phyloP scores from a whole-genome alignment of 1,140 invertebrate species.

The Frieseomelitta varia region DNA sequence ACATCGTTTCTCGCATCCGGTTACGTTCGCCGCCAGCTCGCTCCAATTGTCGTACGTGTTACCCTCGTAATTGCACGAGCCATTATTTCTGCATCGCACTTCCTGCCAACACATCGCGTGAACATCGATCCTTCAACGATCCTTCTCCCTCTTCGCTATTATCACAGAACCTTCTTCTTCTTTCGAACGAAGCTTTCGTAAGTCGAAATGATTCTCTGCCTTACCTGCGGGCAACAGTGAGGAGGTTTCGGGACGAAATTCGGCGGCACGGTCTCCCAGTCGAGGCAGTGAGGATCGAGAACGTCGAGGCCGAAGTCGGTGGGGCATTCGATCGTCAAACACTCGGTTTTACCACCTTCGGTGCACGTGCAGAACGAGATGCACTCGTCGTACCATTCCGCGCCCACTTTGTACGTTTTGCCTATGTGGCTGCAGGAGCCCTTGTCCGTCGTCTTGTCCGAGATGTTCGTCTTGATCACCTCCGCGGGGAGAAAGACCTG shows the following conservation, averaged over 20 bases:
- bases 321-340: constrained; percentile 91
- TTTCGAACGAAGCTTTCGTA: too few relatives aligned
- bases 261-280: constrained; percentile 91
- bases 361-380: constrained; percentile 87
- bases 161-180: background rate
- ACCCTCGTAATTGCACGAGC: constrained; percentile 88
- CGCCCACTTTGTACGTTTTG: constrained; percentile 82
- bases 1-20: constrained; percentile 92
- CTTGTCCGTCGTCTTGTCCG: constrained; percentile 74
- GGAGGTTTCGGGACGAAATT: constrained; percentile 88
- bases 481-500: constrained; percentile 76
- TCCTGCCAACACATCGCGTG: constrained; percentile 75
- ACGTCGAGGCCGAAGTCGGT: constrained; percentile 91
- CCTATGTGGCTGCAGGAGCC: constrained; percentile 84
- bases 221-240: constrained; percentile 89
- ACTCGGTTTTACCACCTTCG: constrained; percentile 82
- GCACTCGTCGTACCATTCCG: constrained; percentile 89
- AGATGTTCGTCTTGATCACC: constrained; percentile 76
- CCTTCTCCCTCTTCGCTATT: background rate
- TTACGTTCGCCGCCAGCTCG: constrained; percentile 83
- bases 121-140: background rate
- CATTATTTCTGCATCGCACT: constrained; percentile 89
- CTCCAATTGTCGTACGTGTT: constrained; percentile 84
- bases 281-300: constrained; percentile 90
- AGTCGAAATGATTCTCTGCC: too few relatives aligned